Conservation (phyloP, 53 echinoderm and acorn worm genomes). For the Paracentrotus lividus region DNA sequence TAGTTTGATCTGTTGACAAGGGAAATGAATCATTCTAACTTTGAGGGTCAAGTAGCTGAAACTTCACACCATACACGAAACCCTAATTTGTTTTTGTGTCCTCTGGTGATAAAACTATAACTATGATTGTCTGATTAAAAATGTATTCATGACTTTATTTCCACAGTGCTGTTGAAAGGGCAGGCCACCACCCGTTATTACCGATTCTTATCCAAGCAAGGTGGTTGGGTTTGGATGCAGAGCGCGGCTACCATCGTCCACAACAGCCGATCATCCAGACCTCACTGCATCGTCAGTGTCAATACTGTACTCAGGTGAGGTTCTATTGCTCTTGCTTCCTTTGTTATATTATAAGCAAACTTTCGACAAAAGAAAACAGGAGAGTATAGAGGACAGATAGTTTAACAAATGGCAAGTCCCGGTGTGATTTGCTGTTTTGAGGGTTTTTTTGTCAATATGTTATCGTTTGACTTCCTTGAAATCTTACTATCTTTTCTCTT, state of each 20-base stretch:
- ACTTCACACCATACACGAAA: background rate
- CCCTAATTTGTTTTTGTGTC: background rate
- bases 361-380: too few relatives aligned
- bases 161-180: slow-evolving; percentile 92
- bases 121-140: too few relatives aligned
- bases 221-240: slow-evolving; percentile 99
- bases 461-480: too few relatives aligned
- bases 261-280: slow-evolving; percentile 98
- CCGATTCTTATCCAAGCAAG: slow-evolving; percentile 95
- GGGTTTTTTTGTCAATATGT: too few relatives aligned
- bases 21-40: background rate
- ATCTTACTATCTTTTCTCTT: too few relatives aligned
- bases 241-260: slow-evolving; percentile 99
- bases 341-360: too few relatives aligned
- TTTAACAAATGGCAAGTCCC: too few relatives aligned
- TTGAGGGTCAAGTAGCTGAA: background rate
- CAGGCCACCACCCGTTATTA: slow-evolving; percentile 98
- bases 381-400: too few relatives aligned
- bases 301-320: slow-evolving; percentile 98
- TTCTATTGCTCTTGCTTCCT: background rate
- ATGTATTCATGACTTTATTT: background rate
- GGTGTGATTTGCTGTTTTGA: too few relatives aligned
- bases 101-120: background rate
- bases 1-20: background rate
- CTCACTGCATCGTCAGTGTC: slow-evolving; percentile 99